These are phyloP conservation scores for Aurelia coerulea DNA, from an alignment of 30 jellyfish, hydroid and myxozoan species.

Conservation along the genomic window DNA sequence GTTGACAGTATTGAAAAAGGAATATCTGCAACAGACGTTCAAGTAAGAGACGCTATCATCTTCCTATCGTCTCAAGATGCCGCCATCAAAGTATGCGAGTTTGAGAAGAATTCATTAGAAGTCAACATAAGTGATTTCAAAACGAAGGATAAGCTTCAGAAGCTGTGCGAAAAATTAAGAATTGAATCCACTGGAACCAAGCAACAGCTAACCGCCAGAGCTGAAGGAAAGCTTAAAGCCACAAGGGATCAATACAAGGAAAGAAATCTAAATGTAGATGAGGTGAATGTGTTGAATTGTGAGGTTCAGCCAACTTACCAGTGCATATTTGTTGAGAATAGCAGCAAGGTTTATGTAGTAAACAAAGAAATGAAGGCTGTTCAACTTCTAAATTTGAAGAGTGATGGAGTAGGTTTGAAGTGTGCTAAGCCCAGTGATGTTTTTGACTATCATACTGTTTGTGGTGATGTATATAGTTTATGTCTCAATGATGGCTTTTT, in stretches of 20 bases:
- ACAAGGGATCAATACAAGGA: neutral
- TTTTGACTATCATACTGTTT: no score
- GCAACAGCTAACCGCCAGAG: conserved; percentile 9
- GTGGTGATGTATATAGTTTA: no score
- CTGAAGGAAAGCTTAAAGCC: neutral
- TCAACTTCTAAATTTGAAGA: conserved; percentile 1
- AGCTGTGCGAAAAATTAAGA: neutral
- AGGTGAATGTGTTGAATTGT: neutral
- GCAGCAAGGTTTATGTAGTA: conserved; percentile 6
- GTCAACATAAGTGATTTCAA: neutral
- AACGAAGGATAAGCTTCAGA: conserved; percentile 2
- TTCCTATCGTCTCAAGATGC: neutral
- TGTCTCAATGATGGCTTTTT: no score
- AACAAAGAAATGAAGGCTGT: neutral
- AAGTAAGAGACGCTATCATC: neutral
- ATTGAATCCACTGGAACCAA: conserved; percentile 15
- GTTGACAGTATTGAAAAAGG: neutral
- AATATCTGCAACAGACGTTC: neutral
- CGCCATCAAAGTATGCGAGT: neutral
- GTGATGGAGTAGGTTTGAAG: conserved; percentile 8
- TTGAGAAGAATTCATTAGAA: neutral
- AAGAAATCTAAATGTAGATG: neutral
- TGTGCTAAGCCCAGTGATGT: neutral
- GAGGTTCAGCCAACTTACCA: neutral
- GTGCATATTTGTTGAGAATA: neutral